phyloP scores from a whole-genome alignment of 2,113 vertebrate genomes.

The Alexandromys fortis region DNA sequence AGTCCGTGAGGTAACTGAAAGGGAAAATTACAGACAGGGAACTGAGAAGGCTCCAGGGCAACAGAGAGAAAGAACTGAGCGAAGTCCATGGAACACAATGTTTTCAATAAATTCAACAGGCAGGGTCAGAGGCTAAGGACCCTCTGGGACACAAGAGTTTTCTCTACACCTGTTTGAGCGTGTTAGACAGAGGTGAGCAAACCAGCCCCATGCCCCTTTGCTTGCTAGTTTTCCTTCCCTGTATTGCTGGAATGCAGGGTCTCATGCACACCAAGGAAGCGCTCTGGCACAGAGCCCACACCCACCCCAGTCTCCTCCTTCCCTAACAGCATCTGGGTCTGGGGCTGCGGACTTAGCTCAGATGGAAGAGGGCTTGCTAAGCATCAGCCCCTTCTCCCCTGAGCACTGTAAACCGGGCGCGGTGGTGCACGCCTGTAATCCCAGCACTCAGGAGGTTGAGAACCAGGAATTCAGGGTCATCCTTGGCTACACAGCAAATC shows the following conservation, averaged over 20 bases:
- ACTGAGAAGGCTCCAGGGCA: neutral
- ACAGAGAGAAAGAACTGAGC: neutral
- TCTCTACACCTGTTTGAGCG: neutral
- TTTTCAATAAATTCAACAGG: neutral
- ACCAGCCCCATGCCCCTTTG: neutral
- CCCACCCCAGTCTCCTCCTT: neutral
- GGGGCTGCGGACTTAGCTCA: neutral
- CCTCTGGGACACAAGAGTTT: accelerated
- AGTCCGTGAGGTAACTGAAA: neutral
- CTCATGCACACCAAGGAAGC: neutral
- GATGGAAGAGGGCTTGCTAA: neutral
- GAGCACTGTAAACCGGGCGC: neutral
- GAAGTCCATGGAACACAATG: neutral
- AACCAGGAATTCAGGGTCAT: neutral
- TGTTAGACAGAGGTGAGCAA: neutral
- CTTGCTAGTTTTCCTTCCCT: too few species aligned
- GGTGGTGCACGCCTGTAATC: neutral
- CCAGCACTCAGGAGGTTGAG: neutral
- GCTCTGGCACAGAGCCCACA: neutral
- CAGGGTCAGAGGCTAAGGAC: neutral
- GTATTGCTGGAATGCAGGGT: neutral
- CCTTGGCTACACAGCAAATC: neutral
- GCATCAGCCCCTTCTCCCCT: neutral
- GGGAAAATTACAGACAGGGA: neutral
- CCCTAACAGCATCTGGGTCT: neutral